Evolutionary conservation across 2,797 vertebrate genomes (phyloP).

Genomic region (Gymnopithys bicolor): DNA sequence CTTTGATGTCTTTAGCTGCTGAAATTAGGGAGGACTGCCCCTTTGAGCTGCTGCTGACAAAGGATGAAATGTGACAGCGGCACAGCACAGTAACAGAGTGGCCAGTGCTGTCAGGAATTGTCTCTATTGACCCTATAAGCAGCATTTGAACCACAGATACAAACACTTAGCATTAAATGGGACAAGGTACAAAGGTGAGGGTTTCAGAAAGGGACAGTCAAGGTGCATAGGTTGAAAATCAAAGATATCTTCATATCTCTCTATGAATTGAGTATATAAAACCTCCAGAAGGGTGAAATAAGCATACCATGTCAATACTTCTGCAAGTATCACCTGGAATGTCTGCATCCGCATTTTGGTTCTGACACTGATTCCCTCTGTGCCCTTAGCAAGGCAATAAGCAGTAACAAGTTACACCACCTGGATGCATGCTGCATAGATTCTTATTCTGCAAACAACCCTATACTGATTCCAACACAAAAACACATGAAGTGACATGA

Average conservation of each 20-base stretch:
- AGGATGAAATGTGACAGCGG: slow-evolving; percentile 16
- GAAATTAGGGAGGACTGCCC: slow-evolving; percentile 3
- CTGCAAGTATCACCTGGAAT: background rate
- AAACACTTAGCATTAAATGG: background rate
- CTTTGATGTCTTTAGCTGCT: background rate
- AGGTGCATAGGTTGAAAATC: background rate
- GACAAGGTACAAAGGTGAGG: background rate
- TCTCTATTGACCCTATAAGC: background rate
- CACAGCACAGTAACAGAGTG: background rate
- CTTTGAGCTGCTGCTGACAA: background rate
- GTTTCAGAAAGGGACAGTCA: background rate
- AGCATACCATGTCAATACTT: background rate
- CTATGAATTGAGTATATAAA: background rate
- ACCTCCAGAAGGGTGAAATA: background rate
- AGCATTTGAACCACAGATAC: background rate
- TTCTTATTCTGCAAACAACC: background rate
- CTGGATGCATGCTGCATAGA: background rate
- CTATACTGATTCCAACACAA: background rate
- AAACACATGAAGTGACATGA: background rate
- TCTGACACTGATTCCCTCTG: background rate
- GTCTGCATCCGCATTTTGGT: background rate
- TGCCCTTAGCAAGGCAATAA: background rate
- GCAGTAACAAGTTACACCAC: background rate
- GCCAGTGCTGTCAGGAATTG: background rate
- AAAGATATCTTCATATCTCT: background rate